Percentiles rank a stretch among this genome's conserved stretches.
These are phyloP conservation scores for Drosophila formosana DNA, from an alignment of 2,888 invertebrate genomes.

Conservation along the genomic window DNA sequence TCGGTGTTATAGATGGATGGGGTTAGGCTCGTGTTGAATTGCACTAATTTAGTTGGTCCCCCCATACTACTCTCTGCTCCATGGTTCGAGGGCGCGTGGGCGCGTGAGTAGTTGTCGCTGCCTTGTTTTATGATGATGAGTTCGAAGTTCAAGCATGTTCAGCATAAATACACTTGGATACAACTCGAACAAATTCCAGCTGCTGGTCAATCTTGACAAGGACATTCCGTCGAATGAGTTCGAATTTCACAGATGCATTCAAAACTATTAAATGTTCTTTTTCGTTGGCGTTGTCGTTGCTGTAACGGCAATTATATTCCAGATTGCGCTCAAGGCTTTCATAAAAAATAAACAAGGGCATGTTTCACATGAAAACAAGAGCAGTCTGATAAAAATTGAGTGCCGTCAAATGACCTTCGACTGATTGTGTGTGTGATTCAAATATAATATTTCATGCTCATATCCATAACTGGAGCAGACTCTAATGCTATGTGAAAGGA, in stretches of 20 bases:
- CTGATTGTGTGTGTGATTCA: constrained; percentile 49
- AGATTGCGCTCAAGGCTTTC: constrained; percentile 66
- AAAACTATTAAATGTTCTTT: constrained; percentile 13
- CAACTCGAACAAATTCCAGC: constrained; percentile 9
- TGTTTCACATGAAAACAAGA: constrained; percentile 63
- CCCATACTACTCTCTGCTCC: neutral
- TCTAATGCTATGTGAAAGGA: constrained; percentile 54
- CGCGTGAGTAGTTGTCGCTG: constrained; percentile 62
- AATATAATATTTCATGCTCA: constrained; percentile 75
- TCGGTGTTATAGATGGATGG: constrained; percentile 58
- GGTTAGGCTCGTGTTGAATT: constrained; percentile 65
- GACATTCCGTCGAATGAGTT: constrained; percentile 50
- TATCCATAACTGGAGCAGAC: constrained; percentile 61
- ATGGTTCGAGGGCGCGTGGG: constrained; percentile 20
- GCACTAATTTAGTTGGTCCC: constrained; percentile 66
- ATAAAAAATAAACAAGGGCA: constrained; percentile 35
- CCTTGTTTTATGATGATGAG: constrained; percentile 79
- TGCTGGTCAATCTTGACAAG: constrained; percentile 30
- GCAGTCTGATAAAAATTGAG: constrained; percentile 62
- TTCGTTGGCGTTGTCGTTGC: constrained; percentile 1
- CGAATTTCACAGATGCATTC: constrained; percentile 31
- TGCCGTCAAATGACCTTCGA: constrained; percentile 71
- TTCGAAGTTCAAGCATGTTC: constrained; percentile 77
- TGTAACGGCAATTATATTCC: constrained; percentile 44
- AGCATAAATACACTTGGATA: constrained; percentile 67